These are phyloP conservation scores for Saccopteryx bilineata DNA, from an alignment of 2,113 vertebrate species.

Conservation along the genomic window DNA sequence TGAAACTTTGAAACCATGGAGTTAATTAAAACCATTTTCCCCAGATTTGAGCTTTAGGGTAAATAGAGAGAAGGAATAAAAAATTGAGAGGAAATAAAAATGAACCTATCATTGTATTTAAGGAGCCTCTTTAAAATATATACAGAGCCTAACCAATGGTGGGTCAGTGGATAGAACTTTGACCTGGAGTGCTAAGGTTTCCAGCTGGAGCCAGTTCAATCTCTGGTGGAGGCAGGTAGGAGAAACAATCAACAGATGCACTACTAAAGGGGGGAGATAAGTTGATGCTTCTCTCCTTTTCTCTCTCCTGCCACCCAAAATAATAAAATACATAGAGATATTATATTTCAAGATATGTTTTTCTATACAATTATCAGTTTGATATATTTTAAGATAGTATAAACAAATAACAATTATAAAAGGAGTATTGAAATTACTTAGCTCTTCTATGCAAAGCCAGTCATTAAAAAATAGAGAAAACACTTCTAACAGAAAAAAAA, in stretches of 20 bases:
- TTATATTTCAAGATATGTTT: neutral
- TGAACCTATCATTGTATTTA: neutral
- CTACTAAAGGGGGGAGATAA: no score
- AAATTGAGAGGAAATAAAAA: neutral
- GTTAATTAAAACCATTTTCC: neutral
- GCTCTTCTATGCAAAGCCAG: conserved; percentile 4
- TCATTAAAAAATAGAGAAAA: conserved; percentile 32
- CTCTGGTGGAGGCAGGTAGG: no score
- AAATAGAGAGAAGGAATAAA: neutral
- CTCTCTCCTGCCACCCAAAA: no score
- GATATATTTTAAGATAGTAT: conserved; percentile 24
- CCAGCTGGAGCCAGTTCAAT: no score
- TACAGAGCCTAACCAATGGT: neutral
- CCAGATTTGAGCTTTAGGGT: neutral
- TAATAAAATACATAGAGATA: neutral
- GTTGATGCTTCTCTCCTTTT: no score
- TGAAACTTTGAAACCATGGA: neutral
- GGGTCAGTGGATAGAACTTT: no score
- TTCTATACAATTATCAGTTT: neutral
- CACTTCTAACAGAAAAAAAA: neutral
- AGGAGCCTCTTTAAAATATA: neutral
- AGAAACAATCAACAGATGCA: no score
- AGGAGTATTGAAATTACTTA: neutral
- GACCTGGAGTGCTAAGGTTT: no score
- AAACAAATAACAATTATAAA: conserved; percentile 33